phyloP scores from a whole-genome alignment of 2,888 invertebrate genomes.

The Abrostola tripartita region DNA sequence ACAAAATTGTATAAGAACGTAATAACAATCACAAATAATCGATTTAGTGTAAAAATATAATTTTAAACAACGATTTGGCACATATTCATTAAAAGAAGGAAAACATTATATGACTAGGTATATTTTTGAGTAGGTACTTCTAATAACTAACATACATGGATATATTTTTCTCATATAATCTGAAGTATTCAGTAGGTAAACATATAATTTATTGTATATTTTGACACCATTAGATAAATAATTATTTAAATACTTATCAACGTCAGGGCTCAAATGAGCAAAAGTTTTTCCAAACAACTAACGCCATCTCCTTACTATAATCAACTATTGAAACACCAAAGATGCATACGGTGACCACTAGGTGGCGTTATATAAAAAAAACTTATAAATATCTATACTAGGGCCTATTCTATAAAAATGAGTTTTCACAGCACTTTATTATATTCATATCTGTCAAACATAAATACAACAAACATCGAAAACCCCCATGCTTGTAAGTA shows the following conservation, averaged over 20 bases:
- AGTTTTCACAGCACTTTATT: conserved; percentile 51
- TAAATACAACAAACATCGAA: conserved; percentile 26
- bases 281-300: conserved; percentile 39
- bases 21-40: conserved; percentile 6
- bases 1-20: background rate
- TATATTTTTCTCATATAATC: conserved; percentile 11
- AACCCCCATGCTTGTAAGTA: conserved; percentile 6
- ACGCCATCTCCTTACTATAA: conserved; percentile 57
- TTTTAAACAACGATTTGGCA: conserved; percentile 55
- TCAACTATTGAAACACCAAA: conserved; percentile 37
- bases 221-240: conserved; percentile 9
- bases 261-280: conserved; percentile 12
- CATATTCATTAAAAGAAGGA: conserved; percentile 47
- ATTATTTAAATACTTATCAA: background rate
- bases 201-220: conserved; percentile 7
- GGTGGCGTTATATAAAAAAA: conserved; percentile 55
- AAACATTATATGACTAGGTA: conserved; percentile 57
- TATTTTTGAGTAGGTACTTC: conserved; percentile 27
- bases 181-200: conserved; percentile 5
- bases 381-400: background rate
- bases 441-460: conserved; percentile 15
- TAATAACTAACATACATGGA: conserved; percentile 28
- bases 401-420: conserved; percentile 25
- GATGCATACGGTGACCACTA: conserved; percentile 55
- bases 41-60: conserved; percentile 4